A percentile compares a stretch with the other conserved stretches of the same genome.
These are phyloP conservation scores for Neoniphon sammara DNA, from an alignment of 2,797 vertebrate genomes.

Conservation along the genomic window DNA sequence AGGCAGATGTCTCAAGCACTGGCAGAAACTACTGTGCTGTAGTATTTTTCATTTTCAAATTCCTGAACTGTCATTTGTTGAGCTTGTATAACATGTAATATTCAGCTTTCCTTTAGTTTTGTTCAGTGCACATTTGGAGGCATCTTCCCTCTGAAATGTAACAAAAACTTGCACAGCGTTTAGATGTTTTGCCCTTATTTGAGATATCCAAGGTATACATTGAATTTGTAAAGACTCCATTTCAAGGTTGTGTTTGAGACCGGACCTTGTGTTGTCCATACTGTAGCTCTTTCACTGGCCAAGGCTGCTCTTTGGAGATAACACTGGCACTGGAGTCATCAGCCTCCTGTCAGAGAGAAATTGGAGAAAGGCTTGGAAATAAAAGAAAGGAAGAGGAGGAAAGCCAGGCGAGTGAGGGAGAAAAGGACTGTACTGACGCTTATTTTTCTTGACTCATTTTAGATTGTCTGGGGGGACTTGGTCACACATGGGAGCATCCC, in stretches of 20 bases:
- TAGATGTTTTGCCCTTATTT: constrained; percentile 33
- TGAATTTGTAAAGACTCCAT: constrained; percentile 61
- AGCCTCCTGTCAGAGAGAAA: constrained; percentile 54
- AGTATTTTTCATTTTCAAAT: background rate
- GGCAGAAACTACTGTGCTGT: background rate
- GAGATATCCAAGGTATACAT: constrained; percentile 45
- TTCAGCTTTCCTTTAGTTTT: constrained; percentile 4
- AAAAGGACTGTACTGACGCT: constrained; percentile 34
- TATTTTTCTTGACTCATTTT: constrained; percentile 70
- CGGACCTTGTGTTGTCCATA: constrained; percentile 61
- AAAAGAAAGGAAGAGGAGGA: constrained; percentile 21
- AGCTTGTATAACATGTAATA: background rate
- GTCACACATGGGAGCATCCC: constrained; percentile 77
- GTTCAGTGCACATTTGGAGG: background rate
- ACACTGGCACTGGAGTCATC: constrained; percentile 48
- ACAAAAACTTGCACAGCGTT: background rate
- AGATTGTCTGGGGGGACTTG: constrained; percentile 68
- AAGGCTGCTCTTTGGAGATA: constrained; percentile 76
- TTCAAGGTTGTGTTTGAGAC: constrained; percentile 60
- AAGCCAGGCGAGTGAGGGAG: constrained; percentile 44
- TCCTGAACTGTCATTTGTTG: background rate
- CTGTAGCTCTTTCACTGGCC: constrained; percentile 48
- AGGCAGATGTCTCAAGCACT: background rate
- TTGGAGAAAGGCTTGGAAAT: constrained; percentile 40
- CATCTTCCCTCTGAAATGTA: background rate